Base-by-base conservation (phyloP, 2,888 invertebrate genomes). In the Acanthopleura granulata region DNA sequence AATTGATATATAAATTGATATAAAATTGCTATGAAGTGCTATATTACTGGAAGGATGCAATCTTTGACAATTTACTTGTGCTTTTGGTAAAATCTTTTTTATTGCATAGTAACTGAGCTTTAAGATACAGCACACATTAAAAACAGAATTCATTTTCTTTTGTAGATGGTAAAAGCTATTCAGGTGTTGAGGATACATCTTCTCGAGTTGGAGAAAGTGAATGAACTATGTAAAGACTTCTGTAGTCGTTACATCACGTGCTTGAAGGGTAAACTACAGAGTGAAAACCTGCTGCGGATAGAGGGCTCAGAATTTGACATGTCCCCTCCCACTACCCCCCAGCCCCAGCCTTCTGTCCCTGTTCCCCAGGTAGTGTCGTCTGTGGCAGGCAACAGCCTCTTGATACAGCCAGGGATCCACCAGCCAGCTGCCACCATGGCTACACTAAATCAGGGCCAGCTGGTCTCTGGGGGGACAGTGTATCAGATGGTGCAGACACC, bases 151-250 rank as follows among this genome's bases (percentile, higher is more conserved):
- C n/a, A 61, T 61, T 70, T 50, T 73, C 22, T 70, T 25, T 84
- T 86, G 25, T 91, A 95, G 95, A 95, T 95, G 95, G 94, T 95
- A 81, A 95, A 95, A 92, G 94, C 95, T 74, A 94, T 96, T 87
- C 96, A 97, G 93, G 97, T 97, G 79, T 92, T 97, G 80, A 92
- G 97, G 87, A 97, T 97, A 90, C 97, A 97, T 91, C 93, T 97
- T 72, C 91, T 97, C 82, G 97, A 97, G 90, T 91, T 97, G 89
- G 96, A 97, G 91, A 97, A 97, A 91, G 97, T 97, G 22, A 96
- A 97, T 91, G 97, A 97, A 91, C 90, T 97, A 85, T 97, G 97
- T 91, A 95, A 96, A 85, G 97, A 97, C 92, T 97, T 97, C 92
- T 97, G 97, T 92, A 95, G 95, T 81, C 93, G 97, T 74, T 97